A percentile compares a stretch with the other conserved stretches of the same genome.
Evolutionary conservation across 2,888 invertebrate species (phyloP).

Genomic region (Callosobruchus maculatus): DNA sequence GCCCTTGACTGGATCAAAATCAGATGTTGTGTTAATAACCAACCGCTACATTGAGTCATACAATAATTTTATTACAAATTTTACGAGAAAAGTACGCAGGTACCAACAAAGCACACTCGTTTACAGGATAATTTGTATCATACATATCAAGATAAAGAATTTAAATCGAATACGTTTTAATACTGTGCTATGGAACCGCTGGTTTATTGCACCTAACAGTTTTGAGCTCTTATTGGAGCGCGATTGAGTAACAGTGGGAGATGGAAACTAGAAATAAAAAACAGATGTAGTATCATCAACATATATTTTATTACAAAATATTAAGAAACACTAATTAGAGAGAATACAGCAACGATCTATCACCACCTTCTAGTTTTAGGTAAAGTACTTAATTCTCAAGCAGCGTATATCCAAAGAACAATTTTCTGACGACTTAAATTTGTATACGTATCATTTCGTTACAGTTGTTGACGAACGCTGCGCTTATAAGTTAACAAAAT

Average conservation of each 20-base stretch:
- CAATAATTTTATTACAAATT: too few relatives aligned
- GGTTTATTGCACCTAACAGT: too few relatives aligned
- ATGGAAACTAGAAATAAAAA: not conserved
- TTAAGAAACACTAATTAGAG: not conserved
- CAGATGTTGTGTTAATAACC: too few relatives aligned
- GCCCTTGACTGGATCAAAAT: too few relatives aligned
- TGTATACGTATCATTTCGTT: not conserved
- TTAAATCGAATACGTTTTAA: too few relatives aligned
- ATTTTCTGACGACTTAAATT: not conserved
- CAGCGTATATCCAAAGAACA: not conserved
- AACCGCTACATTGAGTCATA: too few relatives aligned
- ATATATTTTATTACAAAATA: not conserved
- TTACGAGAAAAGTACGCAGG: too few relatives aligned
- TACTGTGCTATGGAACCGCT: too few relatives aligned
- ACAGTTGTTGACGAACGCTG: not conserved
- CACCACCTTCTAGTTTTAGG: not conserved
- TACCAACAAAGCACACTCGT: too few relatives aligned
- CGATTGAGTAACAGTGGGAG: not conserved
- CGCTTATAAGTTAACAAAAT: not conserved
- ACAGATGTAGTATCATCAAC: not conserved
- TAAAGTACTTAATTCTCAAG: not conserved
- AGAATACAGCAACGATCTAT: not conserved
- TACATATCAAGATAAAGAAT: too few relatives aligned
- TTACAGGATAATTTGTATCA: too few relatives aligned
- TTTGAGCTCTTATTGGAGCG: too few relatives aligned